Evolutionary conservation across 2,888 invertebrate genomes (phyloP).

Genomic region (Chrysopilus asiliformis): DNA sequence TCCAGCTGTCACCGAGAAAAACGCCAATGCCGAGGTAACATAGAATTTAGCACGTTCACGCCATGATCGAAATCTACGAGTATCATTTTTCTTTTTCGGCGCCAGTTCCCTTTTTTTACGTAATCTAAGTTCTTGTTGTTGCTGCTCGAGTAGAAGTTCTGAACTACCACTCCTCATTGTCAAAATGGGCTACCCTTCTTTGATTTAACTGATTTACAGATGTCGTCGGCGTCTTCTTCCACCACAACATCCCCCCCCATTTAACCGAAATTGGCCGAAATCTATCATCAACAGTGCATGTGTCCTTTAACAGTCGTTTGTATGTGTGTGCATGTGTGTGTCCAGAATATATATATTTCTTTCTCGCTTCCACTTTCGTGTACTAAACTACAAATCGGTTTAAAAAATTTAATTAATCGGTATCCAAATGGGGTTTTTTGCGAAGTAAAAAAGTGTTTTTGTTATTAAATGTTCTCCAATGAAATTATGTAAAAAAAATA

Average conservation of each 20-base stretch:
- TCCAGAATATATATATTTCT: too few relatives aligned
- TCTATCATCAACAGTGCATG: too few relatives aligned
- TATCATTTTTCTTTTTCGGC: slow-evolving; percentile 40
- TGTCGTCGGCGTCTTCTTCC: slow-evolving; percentile 21
- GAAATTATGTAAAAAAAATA: too few relatives aligned
- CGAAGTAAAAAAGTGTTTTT: too few relatives aligned
- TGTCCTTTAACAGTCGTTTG: too few relatives aligned
- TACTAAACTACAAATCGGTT: too few relatives aligned
- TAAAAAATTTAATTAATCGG: too few relatives aligned
- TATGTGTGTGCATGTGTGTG: too few relatives aligned
- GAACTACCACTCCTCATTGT: slow-evolving; percentile 63
- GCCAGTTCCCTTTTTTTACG: slow-evolving; percentile 47
- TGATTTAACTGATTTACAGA: slow-evolving; percentile 24
- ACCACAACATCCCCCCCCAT: too few relatives aligned
- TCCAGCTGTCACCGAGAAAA: slow-evolving; percentile 57
- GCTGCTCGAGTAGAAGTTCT: slow-evolving; percentile 62
- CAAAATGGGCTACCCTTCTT: slow-evolving; percentile 9
- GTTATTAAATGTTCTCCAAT: too few relatives aligned
- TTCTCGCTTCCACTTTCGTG: too few relatives aligned
- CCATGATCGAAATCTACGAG: slow-evolving; percentile 42
- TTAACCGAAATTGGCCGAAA: slow-evolving; percentile 15
- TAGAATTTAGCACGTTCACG: slow-evolving; percentile 58
- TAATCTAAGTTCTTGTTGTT: slow-evolving; percentile 54
- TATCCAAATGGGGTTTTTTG: too few relatives aligned
- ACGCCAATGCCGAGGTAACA: slow-evolving; percentile 54